Base-by-base conservation (phyloP, 1,140 invertebrate species). In the Teleopsis dalmanni region DNA sequence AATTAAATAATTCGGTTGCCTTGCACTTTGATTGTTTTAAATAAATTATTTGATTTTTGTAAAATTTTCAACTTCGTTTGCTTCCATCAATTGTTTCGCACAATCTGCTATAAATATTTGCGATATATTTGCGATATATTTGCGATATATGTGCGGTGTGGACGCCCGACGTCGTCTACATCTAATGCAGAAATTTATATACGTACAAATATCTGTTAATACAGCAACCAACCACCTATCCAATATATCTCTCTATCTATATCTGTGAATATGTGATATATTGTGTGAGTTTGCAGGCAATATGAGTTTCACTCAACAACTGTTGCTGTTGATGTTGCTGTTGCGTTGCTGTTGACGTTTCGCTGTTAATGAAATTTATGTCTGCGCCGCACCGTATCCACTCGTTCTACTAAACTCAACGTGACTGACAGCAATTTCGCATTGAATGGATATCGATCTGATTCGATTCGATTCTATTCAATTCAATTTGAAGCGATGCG, bases 331-430 rank as follows among this genome's bases (percentile, higher is more conserved):
- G 31, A 13, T 23, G 18, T 43, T 27, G 16, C 21, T 29, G 29
- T 22, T 26, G 16, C 9, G 26, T 14, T 8, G 41, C 26, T 31
- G 27, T 13, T 29, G 13, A 8, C 27, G 7, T n/a, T 7, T 13
- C 16, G 41, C 41, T 43, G 41, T 16, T 42, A 42, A 42, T 42
- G 40, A 42, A 42, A 29, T 43, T 43, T 43, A 11, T 43, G 41
- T 11, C 7, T 13, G 7, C 27, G 41, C 40, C 41, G 40, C 25
- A 27, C 3, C 25, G 27, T n/a, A n/a, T n/a, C n/a, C n/a, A n/a
- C n/a, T n/a, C n/a, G n/a, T n/a, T n/a, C n/a, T n/a, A n/a, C n/a
- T n/a, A n/a, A n/a, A 43, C 41, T 25, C 31, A 27, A 31, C 41
- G 18, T 29, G 26, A 18, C 26, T 43, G 41, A 31, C 41, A 43